These are phyloP conservation scores for Emydocephalus ijimae DNA, from an alignment of 2,113 vertebrate genomes.

Conservation along the genomic window DNA sequence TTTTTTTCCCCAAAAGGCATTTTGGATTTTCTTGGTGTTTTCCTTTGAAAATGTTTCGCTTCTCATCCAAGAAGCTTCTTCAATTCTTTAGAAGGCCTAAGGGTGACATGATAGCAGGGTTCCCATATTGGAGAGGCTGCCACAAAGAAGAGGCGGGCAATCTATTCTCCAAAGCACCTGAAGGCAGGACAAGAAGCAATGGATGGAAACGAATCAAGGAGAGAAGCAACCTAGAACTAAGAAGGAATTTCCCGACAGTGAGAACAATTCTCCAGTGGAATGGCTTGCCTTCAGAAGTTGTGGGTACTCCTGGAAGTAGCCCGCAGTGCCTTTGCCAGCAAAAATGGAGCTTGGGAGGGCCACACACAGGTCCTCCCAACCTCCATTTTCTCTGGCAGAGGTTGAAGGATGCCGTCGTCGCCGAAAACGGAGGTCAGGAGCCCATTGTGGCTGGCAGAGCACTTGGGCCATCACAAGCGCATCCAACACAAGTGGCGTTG, in stretches of 20 bases:
- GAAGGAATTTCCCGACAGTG: neutral
- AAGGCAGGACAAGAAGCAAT: neutral
- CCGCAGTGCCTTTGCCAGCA: no score
- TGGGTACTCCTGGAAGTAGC: neutral
- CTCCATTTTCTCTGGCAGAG: no score
- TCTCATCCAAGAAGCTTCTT: neutral
- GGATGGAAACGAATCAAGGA: neutral
- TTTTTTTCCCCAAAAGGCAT: neutral
- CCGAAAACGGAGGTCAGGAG: no score
- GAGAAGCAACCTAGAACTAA: neutral
- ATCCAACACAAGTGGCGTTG: no score
- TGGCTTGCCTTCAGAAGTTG: neutral
- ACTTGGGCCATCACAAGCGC: no score
- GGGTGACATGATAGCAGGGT: neutral
- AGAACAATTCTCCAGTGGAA: neutral
- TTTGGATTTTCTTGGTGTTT: neutral
- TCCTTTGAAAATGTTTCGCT: neutral
- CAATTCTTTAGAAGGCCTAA: neutral
- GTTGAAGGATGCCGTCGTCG: no score
- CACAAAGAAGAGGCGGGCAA: neutral
- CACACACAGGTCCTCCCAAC: no score
- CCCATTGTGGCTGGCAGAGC: no score
- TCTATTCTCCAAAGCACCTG: neutral
- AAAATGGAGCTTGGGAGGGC: no score
- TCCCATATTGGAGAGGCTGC: neutral